Percentiles rank a stretch among this genome's conserved stretches.
phyloP scores from a whole-genome alignment of 2,797 vertebrate genomes.

The Ceyx erithaca region DNA sequence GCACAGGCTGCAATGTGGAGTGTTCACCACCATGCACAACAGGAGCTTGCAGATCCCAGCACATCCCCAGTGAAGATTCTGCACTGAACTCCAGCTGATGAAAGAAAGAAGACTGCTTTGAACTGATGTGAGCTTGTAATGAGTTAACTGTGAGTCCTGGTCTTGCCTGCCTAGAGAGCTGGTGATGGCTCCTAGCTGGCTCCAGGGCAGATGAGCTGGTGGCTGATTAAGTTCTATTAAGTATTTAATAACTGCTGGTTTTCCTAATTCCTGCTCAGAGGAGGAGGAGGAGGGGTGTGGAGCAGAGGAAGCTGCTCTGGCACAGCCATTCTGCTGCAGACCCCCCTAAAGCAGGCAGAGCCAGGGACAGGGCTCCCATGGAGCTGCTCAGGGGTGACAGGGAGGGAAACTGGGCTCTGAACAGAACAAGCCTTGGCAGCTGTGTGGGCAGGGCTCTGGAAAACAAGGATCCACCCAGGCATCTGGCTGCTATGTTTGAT shows the following conservation, averaged over 20 bases:
- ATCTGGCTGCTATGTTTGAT: not conserved
- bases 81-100: not conserved
- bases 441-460: not conserved
- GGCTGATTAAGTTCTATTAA: not conserved
- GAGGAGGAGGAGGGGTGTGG: not conserved
- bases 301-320: not conserved
- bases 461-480: not conserved
- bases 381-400: not conserved
- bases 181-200: not conserved
- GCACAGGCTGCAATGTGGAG: not conserved
- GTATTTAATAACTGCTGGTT: not conserved
- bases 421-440: not conserved
- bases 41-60: not conserved
- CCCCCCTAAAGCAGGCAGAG: not conserved
- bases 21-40: not conserved
- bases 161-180: not conserved
- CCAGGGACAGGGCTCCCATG: not conserved
- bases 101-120: not conserved
- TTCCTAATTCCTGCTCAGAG: not conserved
- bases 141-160: not conserved
- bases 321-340: not conserved
- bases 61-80: rapidly evolving
- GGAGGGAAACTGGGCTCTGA: not conserved
- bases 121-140: not conserved
- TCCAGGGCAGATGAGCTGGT: not conserved